These are phyloP conservation scores for Coturnix japonica DNA, from an alignment of 2,113 vertebrate genomes.

Conservation along the genomic window DNA sequence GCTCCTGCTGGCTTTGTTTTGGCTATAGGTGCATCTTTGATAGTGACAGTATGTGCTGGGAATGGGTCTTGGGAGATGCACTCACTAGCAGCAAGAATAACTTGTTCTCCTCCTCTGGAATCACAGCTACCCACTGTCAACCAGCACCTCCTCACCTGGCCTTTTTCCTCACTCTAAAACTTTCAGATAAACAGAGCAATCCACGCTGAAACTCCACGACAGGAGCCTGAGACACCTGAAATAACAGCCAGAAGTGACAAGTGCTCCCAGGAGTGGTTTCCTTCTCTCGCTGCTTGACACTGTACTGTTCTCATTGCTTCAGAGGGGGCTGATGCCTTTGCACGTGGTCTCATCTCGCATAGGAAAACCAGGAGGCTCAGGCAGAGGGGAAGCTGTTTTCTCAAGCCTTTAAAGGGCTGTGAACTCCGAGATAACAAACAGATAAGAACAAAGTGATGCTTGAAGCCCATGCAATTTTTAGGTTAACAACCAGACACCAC, in stretches of 20 bases:
- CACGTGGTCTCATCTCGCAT: neutral
- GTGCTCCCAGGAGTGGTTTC: slow-evolving; percentile 6
- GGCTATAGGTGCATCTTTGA: neutral
- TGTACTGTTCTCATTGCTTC: neutral
- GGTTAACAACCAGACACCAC: neutral
- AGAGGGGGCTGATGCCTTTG: neutral
- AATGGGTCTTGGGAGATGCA: neutral
- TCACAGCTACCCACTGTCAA: neutral
- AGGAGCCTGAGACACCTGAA: neutral
- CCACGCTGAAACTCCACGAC: neutral
- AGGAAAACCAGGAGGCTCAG: neutral
- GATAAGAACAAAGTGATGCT: neutral
- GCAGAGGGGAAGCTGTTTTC: neutral
- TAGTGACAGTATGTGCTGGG: neutral
- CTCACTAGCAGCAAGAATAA: neutral
- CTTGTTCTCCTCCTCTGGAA: neutral
- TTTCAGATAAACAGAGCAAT: slow-evolving; percentile 12
- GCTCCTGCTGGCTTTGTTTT: neutral
- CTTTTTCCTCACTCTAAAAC: neutral
- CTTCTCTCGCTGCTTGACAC: neutral
- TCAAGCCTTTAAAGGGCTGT: neutral
- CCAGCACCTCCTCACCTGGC: neutral
- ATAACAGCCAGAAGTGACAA: slow-evolving; percentile 22
- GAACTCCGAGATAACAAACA: neutral
- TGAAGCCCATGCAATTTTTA: neutral